Conservation (phyloP, 2,797 vertebrate species). For the Pseudopleuronectes americanus region DNA sequence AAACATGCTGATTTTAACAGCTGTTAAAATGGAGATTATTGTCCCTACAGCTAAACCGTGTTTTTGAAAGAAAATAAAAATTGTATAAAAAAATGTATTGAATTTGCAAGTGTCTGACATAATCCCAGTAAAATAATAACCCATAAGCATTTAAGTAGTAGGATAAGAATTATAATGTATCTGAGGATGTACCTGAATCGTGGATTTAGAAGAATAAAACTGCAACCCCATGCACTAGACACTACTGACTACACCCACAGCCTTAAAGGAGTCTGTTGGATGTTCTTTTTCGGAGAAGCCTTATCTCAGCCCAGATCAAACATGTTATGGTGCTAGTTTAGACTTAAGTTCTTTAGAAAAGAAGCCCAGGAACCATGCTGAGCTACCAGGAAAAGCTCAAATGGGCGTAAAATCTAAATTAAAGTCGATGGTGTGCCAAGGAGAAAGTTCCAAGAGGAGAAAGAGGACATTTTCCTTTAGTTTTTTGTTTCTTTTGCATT, state of each 20-base stretch:
- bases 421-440: no score
- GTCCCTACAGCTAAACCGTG: not conserved
- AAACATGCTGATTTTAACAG: constrained; percentile 7
- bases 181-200: not conserved
- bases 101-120: no score
- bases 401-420: no score
- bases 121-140: no score
- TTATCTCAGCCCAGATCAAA: constrained; percentile 20
- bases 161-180: not conserved
- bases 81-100: no score
- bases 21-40: constrained; percentile 12
- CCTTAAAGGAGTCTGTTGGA: constrained; percentile 21
- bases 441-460: no score
- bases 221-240: not conserved
- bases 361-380: not conserved
- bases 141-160: not conserved
- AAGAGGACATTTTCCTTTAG: no score
- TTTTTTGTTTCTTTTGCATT: no score
- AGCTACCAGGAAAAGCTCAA: no score
- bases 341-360: constrained; percentile 29
- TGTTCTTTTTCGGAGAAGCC: constrained; percentile 13
- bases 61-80: not conserved
- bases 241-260: not conserved
- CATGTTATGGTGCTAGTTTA: constrained; percentile 16
- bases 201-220: not conserved